Evolutionary conservation across 2,888 invertebrate genomes (phyloP), one percentile per base, ranked within the genome.

Genomic region (Allygus modestus): DNA sequence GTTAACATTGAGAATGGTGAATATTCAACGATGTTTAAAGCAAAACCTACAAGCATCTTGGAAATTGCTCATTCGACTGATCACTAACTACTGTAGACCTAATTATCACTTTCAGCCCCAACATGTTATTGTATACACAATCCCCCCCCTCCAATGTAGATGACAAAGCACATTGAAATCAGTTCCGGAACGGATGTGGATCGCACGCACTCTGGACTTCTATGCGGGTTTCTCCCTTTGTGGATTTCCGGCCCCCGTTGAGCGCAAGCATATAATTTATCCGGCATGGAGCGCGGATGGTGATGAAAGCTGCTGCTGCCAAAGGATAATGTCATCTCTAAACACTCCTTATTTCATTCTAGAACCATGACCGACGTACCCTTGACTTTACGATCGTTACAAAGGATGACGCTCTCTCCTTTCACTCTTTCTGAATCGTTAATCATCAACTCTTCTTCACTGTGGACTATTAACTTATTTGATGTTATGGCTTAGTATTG

Each of bases 181-280:
- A 77, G 28, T 77, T 77, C 77, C 77, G 77, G 46, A 77, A 20
- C 51, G 77, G 77, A 77, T 28, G 51, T 51, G 51, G 41, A 51
- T 28, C 26, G 26, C 77, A 23, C 51, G 73, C 73, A 73, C 11
- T 2, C 1, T 71, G 37, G 71, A 20, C 71, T 5, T 23, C 26
- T 15, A 37, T 69, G 65, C 28, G 37, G 71, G 71, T 23, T 71
- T 71, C 71, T 41, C 71, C 31, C 46, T 58, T 20, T 58, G 69
- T 69, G 69, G 33, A 69, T 69, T 69, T 69, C 69, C 69, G 31
- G 26, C 69, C 33, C 69, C 31, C 69, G n/a, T 12, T 1, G 26
- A 28, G 12, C 33, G 31, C 31, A 1, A 23, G 31, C 31, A 31
- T 69, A 7, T 9, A 61, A 23, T 11, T 26, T 61, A 31, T 31